Base-by-base conservation (phyloP, 2,113 vertebrate genomes). In the Myiozetetes cayanensis region DNA sequence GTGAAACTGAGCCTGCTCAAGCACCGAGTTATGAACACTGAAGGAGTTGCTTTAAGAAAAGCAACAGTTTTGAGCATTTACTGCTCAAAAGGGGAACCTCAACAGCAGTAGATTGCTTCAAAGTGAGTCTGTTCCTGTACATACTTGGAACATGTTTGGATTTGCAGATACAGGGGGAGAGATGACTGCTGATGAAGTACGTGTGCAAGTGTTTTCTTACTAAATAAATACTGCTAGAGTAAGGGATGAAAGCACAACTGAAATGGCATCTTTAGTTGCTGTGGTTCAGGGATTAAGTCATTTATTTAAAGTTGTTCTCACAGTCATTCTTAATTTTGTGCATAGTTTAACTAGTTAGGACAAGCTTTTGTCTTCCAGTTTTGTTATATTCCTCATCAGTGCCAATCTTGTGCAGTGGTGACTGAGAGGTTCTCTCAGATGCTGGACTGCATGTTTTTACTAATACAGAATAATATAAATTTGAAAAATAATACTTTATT, bases 1-100 rank as follows among this genome's bases (percentile, higher is more conserved):
- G 82, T 89, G 84, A 85, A 95, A 74, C 53, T 23, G 20, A 92
- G 70, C 56, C 59, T 87, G 43, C 50, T 92, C 56, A 80, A 93
- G 83, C 92, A 65, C 62, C 52, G 58, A 94, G 78, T 86, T 94
- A 85, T 86, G 81, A 96, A 71, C 53, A 63, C 68, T 31, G 20
- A 75, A 88, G 50, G 47, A 87, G 27, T 9, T 80, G 31, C 47
- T 95, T 87, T 85, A 87, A 80, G 78, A 85, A 79, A 78, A 80
- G 55, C 56, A 84, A 79, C 55, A 76, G 41, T 88, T 96, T 61
- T 56, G 74, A 92, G 41, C 81, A 66, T 77, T 91, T 85, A 73
- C 43, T 88, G 52, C 89, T 94, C 71, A 85, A 85, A 96, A 93
- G 37, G 49, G 75, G 90, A 96, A 82, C 81, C 58, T 78, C 39